These are phyloP conservation scores for Ciona savignyi DNA, from an alignment of 23 tunicate genomes.

Conservation along the genomic window DNA sequence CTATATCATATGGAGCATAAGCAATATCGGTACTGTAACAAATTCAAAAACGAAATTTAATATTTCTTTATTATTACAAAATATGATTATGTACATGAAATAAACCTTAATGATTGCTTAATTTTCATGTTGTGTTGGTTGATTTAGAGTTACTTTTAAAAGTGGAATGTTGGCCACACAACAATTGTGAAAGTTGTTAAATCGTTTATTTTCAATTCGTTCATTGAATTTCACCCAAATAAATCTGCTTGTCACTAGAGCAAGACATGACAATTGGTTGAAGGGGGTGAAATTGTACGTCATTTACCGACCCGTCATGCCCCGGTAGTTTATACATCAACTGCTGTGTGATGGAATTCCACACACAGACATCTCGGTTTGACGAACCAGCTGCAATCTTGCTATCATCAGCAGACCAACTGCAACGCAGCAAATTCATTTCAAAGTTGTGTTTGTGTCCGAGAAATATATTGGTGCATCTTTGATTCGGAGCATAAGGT, in stretches of 20 bases:
- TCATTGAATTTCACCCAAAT: constrained; percentile 53
- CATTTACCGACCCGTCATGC: constrained; percentile 90
- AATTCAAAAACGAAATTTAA: too few relatives aligned
- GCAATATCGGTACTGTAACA: too few relatives aligned
- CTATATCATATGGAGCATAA: too few relatives aligned
- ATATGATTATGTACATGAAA: too few relatives aligned
- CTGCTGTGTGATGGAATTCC: constrained; percentile 44
- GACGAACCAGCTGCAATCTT: constrained; percentile 86
- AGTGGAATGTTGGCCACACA: too few relatives aligned
- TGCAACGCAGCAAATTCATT: constrained; percentile 80
- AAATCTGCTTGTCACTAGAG: constrained; percentile 84
- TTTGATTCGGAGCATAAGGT: constrained; percentile 81
- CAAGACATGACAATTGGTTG: constrained; percentile 91
- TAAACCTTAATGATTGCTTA: too few relatives aligned
- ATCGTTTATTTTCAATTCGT: too few relatives aligned
- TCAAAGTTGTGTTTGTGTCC: constrained; percentile 93
- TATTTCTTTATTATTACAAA: too few relatives aligned
- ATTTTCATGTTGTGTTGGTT: too few relatives aligned
- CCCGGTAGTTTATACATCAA: constrained; percentile 90
- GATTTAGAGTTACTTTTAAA: too few relatives aligned
- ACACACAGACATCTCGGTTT: constrained; percentile 77
- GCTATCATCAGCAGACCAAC: constrained; percentile 90
- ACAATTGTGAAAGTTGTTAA: too few relatives aligned
- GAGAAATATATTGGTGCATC: constrained; percentile 56
- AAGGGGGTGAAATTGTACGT: constrained; percentile 91